Evolutionary conservation across 2,888 invertebrate species (phyloP).

Genomic region (Epirrhoe alternata): DNA sequence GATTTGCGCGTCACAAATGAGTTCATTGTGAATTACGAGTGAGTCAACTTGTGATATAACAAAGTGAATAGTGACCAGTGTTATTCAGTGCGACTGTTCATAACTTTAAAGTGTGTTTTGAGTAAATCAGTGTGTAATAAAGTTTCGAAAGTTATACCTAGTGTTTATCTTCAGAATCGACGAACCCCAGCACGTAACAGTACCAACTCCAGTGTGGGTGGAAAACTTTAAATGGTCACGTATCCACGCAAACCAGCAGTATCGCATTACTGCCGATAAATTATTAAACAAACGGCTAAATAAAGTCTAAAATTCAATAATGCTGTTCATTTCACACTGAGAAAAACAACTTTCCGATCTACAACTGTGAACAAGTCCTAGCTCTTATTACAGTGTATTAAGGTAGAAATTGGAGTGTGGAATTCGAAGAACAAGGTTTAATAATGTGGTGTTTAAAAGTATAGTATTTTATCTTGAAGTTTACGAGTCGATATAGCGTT

Average conservation of each 20-base stretch:
- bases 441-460: conserved; percentile 43
- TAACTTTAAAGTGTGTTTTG: too few relatives aligned
- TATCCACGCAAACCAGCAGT: conserved; percentile 38
- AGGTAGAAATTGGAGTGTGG: conserved; percentile 36
- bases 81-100: too few relatives aligned
- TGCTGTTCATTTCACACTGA: conserved; percentile 64
- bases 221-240: conserved; percentile 30
- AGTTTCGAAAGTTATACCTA: too few relatives aligned
- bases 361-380: background rate
- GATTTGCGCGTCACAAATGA: too few relatives aligned
- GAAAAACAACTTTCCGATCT: conserved; percentile 12
- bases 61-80: too few relatives aligned
- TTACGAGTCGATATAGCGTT: conserved; percentile 70
- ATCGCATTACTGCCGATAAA: conserved; percentile 67
- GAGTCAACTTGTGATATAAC: too few relatives aligned
- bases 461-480: conserved; percentile 69
- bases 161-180: too few relatives aligned
- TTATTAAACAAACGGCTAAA: conserved; percentile 59
- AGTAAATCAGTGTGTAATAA: too few relatives aligned
- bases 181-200: too few relatives aligned
- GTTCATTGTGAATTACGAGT: too few relatives aligned
- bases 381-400: conserved; percentile 24
- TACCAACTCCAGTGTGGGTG: background rate
- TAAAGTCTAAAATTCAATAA: conserved; percentile 71
- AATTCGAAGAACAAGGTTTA: conserved; percentile 22